A percentile compares a stretch with the other conserved stretches of the same genome.
Conservation (phyloP, 1,140 invertebrate species). For the Caligus rogercresseyi region DNA sequence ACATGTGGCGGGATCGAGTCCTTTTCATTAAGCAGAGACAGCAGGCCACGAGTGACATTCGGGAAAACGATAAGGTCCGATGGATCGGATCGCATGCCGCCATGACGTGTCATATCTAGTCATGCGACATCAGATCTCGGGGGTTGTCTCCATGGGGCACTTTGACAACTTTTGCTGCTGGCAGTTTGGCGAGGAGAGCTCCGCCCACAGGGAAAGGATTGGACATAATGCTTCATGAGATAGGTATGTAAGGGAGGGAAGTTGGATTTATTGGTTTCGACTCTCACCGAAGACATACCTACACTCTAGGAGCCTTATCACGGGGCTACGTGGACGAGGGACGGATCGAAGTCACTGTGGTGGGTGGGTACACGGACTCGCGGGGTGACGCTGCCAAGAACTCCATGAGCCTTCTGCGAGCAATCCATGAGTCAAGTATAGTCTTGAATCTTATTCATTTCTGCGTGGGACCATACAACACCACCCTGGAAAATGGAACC, state of each 20-base stretch:
- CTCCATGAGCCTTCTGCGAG: constrained; percentile 9
- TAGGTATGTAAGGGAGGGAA: neutral
- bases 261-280: neutral
- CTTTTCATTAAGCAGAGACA: constrained; percentile 12
- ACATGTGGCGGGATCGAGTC: constrained; percentile 12
- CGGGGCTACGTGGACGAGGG: neutral
- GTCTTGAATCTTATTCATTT: constrained; percentile 6
- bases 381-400: constrained; percentile 12
- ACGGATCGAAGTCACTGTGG: constrained; percentile 1
- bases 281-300: neutral
- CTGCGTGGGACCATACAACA: constrained; percentile 17
- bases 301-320: neutral
- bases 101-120: constrained; percentile 16
- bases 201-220: constrained; percentile 15
- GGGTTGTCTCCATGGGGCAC: constrained; percentile 9
- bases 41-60: constrained; percentile 17
- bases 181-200: constrained; percentile 20
- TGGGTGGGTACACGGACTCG: constrained; percentile 5
- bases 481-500: neutral
- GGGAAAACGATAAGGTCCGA: constrained; percentile 10
- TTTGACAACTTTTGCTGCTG: constrained; percentile 19
- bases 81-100: constrained; percentile 15
- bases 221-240: constrained; percentile 15
- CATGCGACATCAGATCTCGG: neutral
- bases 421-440: neutral